Percentiles rank a stretch among this genome's conserved stretches.
Evolutionary conservation across 1,140 invertebrate species (phyloP).

Genomic region (Planococcus citri): DNA sequence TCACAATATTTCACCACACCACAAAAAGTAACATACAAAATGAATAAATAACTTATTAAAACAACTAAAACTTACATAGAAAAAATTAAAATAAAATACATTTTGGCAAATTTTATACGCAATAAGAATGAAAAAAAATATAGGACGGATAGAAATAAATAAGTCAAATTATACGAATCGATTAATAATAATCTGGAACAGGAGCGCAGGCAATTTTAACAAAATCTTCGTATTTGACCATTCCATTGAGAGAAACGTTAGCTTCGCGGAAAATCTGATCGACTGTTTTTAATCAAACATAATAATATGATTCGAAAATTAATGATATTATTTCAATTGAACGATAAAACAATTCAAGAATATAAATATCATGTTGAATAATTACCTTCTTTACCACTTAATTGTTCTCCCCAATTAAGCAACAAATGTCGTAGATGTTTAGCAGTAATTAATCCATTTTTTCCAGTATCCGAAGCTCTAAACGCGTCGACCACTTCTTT

Average conservation of each 20-base stretch:
- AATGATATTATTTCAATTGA: slow-evolving; percentile 21
- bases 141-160: not conserved
- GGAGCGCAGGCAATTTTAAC: slow-evolving; percentile 87
- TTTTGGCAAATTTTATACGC: not conserved
- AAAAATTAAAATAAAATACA: too few species aligned
- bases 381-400: slow-evolving; percentile 75
- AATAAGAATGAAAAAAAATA: not conserved
- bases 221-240: slow-evolving; percentile 82
- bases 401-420: slow-evolving; percentile 78
- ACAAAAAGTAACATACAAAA: not conserved
- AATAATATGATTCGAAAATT: slow-evolving; percentile 21
- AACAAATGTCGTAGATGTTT: slow-evolving; percentile 75
- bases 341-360: slow-evolving; percentile 15
- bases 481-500: slow-evolving; percentile 85
- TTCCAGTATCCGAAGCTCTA: slow-evolving; percentile 61
- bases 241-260: slow-evolving; percentile 63
- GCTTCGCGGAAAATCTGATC: slow-evolving; percentile 88
- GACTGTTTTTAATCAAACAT: slow-evolving; percentile 43
- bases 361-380: slow-evolving; percentile 3
- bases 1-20: not conserved
- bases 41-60: not conserved
- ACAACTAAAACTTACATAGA: too few species aligned
- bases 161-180: not conserved
- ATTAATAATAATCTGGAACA: slow-evolving; percentile 86
- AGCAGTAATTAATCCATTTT: slow-evolving; percentile 63